Conservation (phyloP, 2,797 vertebrate species). For the Crocodylus rhombifer region DNA sequence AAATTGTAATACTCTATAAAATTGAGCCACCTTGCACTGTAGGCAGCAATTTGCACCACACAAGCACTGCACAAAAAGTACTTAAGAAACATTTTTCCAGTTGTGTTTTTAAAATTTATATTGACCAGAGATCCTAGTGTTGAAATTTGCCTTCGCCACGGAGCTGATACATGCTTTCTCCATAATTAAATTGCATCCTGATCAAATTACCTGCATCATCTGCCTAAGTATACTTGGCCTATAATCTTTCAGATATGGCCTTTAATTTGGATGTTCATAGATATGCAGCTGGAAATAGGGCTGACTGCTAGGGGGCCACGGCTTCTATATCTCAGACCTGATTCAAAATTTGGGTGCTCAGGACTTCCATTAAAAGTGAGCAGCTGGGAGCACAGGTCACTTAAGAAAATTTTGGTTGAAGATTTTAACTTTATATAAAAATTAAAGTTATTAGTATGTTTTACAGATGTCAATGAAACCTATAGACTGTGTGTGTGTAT, state of each 20-base stretch:
- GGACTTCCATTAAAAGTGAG: neutral
- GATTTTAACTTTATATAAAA: neutral
- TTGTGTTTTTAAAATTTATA: neutral
- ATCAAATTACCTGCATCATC: neutral
- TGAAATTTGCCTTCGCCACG: neutral
- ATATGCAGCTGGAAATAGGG: neutral
- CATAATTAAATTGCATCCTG: neutral
- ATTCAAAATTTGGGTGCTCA: neutral
- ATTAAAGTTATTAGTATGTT: neutral
- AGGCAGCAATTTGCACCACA: conserved; percentile 14
- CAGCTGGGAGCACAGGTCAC: neutral
- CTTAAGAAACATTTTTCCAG: neutral
- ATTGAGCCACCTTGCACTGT: neutral
- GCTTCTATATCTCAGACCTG: neutral
- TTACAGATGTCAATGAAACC: neutral
- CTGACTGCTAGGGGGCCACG: neutral
- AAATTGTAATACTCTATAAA: conserved; percentile 29
- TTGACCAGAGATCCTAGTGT: neutral
- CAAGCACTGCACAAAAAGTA: rapidly evolving
- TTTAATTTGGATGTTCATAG: neutral
- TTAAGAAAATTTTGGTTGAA: neutral
- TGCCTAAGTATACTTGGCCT: neutral
- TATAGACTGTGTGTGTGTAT: neutral
- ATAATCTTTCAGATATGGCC: neutral
- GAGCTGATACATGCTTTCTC: neutral